Evolutionary conservation across 1,140 invertebrate genomes (phyloP).

Genomic region (Chymomyza costata): DNA sequence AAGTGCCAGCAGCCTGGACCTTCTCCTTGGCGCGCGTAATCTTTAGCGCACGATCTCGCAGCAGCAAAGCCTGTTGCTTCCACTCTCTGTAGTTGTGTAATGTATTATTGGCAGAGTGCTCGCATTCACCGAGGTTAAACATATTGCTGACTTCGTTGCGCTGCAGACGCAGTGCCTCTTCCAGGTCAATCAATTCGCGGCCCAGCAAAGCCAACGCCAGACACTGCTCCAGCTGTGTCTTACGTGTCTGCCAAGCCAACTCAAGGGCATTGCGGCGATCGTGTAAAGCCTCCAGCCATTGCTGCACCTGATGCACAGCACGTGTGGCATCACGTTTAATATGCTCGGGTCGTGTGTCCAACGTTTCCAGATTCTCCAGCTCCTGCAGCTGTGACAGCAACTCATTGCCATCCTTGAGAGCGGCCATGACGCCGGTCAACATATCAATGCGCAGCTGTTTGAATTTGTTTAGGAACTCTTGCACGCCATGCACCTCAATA

Average conservation of each 20-base stretch:
- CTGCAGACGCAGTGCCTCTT: slow-evolving; percentile 77
- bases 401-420: slow-evolving; percentile 86
- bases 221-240: slow-evolving; percentile 85
- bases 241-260: slow-evolving; percentile 82
- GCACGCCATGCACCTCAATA: slow-evolving; percentile 82
- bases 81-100: slow-evolving; percentile 83
- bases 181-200: slow-evolving; percentile 83
- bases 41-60: slow-evolving; percentile 86
- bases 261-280: slow-evolving; percentile 85
- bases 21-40: slow-evolving; percentile 88
- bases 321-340: slow-evolving; percentile 80
- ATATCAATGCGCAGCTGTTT: slow-evolving; percentile 82
- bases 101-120: slow-evolving; percentile 82
- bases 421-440: slow-evolving; percentile 85
- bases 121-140: slow-evolving; percentile 80
- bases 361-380: slow-evolving; percentile 80
- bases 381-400: slow-evolving; percentile 83
- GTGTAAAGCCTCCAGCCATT: slow-evolving; percentile 86
- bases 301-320: slow-evolving; percentile 83
- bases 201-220: slow-evolving; percentile 85
- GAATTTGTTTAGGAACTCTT: slow-evolving; percentile 80
- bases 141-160: slow-evolving; percentile 49
- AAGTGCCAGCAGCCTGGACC: slow-evolving; percentile 82
- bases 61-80: slow-evolving; percentile 83
- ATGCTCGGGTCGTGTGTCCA: slow-evolving; percentile 85